Evolutionary conservation across 2,888 invertebrate genomes (phyloP), one percentile per base, ranked within the genome.

Genomic region (Polyommatus iphigenia): DNA sequence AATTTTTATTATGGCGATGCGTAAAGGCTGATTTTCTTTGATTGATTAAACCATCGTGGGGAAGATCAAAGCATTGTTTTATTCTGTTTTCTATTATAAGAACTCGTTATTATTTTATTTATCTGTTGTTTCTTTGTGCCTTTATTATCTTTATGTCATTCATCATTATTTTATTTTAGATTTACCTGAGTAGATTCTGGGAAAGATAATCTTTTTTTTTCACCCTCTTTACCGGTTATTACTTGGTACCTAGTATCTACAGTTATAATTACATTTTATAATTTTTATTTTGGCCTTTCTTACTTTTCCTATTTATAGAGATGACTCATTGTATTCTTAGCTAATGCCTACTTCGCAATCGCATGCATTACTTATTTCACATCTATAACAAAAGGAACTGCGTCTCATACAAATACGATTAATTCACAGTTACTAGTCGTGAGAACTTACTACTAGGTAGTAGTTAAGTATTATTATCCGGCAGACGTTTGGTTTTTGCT

Each of bases 341-440:
- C 15, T 32, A 6, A 29, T 32, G 67, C 15, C 29, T 13, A 29
- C 67, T 67, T 32, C 7, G 6, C 67, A 29, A 18, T 67, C 67
- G 29, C 29, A 32, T 67, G 7, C 29, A 67, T 67, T 29, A 67
- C 67, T 18, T 67, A 67, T 67, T 32, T 67, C 67, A 67, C 67
- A 67, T 67, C 29, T 67, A 67, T 29, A 67, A 41, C 36, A 72
- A 72, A 72, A 72, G 41, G 72, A 41, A 13, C 41, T 41, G 36
- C 36, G 71, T 72, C 15, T 41, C 41, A 50, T 75, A 75, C 54
- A 29, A 54, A 50, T 75, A 75, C 46, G 15, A 72, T 20, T 72
- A 24, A 10, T 50, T 54, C 75, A 75, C 50, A 75, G 50, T 50
- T 73, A 24, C 15, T 32, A 50, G 24, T 46, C 50, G 75, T 75